Percentiles rank a stretch among this genome's conserved stretches.
phyloP scores from a whole-genome alignment of 2,888 invertebrate genomes.

The Drosophila bunnanda region DNA sequence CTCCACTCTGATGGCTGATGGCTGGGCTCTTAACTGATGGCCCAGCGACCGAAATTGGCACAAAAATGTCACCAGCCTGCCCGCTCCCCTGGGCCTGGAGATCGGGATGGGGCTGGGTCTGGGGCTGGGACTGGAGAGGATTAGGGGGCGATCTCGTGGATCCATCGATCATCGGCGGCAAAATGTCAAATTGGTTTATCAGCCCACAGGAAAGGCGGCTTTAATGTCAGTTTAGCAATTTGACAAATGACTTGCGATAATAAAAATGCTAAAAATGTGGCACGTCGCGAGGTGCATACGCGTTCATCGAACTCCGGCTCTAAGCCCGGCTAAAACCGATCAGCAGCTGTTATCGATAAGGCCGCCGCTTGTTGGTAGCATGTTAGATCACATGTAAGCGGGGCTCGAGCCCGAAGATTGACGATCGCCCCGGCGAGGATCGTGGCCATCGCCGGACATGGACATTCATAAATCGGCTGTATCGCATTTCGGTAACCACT shows the following conservation, averaged over 20 bases:
- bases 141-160: conserved; percentile 33
- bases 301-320: conserved; percentile 47
- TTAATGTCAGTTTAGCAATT: conserved; percentile 79
- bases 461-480: conserved; percentile 69
- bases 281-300: conserved; percentile 27
- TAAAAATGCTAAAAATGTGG: conserved; percentile 44
- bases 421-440: conserved; percentile 38
- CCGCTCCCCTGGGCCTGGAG: conserved; percentile 45
- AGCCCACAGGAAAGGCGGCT: conserved; percentile 64
- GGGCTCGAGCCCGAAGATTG: conserved; percentile 43
- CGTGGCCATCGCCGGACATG: conserved; percentile 59
- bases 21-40: conserved; percentile 72
- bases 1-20: conserved; percentile 31
- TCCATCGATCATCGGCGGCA: conserved; percentile 71
- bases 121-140: not conserved
- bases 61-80: conserved; percentile 74
- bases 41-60: conserved; percentile 79
- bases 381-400: conserved; percentile 68
- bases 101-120: conserved; percentile 4
- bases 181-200: conserved; percentile 78
- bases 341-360: conserved; percentile 67
- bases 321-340: conserved; percentile 19
- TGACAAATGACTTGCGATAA: conserved; percentile 76
- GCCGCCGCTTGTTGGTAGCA: conserved; percentile 58
- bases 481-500: conserved; percentile 72